Evolutionary conservation across 92 coral and sea anemone species (phyloP), one percentile per base, ranked within the genome.

Genomic region (Virgularia gustaviana): DNA sequence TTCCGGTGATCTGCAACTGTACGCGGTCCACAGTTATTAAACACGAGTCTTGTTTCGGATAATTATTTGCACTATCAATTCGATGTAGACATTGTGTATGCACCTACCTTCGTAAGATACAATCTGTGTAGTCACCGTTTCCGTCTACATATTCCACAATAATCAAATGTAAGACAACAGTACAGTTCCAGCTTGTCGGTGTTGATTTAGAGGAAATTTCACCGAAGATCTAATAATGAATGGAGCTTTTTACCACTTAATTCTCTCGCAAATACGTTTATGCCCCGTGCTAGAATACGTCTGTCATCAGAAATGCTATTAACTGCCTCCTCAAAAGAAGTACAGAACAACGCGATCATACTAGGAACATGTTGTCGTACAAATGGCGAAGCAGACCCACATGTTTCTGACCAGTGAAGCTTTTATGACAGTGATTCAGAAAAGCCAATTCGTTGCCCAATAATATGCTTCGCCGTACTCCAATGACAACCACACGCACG

Each of bases 121-220:
- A 49, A 68, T 68, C 75, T 34, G 75, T 49, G 61, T 35, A 49
- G 41, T 68, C 54, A 68, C 13, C 51, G 27, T 18, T 45, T 34
- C 47, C 75, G 60, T 16, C 60, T 44, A 44, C 49, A 68, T 68
- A 38, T 44, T 68, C 34, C 61, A 49, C 34, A 59, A 49, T 9
- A 30, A 68, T 20, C 45, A 68, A 47, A 47, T 68, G 47, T 33
- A 49, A 54, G 28, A 49, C 61, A 68, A 68, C 57, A 49, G n/a
- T n/a, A n/a, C n/a, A n/a, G 75, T 47, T 68, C 75, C 61, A 68
- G 54, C 28, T 47, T 44, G 75, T 55, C 75, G 61, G 75, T 61
- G 51, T 68, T 45, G 53, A 68, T 52, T 52, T 52, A 47, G 22
- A 5, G 55, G 54, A 49, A 68, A 44, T 49, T 68, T 30, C 16